Conservation (phyloP, 23 tunicate genomes). For the Botrylloides violaceus region DNA sequence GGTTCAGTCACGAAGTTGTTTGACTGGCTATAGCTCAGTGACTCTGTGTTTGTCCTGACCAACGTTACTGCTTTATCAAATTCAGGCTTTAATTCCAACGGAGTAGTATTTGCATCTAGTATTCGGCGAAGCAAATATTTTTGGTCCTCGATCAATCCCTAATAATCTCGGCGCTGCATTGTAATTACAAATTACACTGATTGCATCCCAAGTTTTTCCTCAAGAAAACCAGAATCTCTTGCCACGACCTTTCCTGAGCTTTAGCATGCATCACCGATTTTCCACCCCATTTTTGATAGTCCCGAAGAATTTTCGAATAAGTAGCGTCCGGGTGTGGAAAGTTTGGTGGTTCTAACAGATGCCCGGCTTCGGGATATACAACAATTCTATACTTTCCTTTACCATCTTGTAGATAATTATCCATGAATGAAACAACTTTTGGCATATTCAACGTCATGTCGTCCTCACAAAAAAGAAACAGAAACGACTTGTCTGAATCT, state of each 20-base stretch:
- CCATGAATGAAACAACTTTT: not conserved
- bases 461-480: not conserved
- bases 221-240: constrained; percentile 30
- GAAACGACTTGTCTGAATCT: not conserved
- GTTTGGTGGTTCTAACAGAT: constrained; percentile 14
- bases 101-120: too few species aligned
- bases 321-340: not conserved
- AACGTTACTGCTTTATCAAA: too few species aligned
- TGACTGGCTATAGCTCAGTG: too few species aligned
- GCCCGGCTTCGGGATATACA: constrained; percentile 7
- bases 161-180: too few species aligned
- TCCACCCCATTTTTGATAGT: constrained; percentile 24
- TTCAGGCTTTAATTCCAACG: too few species aligned
- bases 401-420: not conserved
- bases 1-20: too few species aligned
- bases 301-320: not conserved
- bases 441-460: not conserved
- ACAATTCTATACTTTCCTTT: not conserved
- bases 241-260: constrained; percentile 71
- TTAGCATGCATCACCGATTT: constrained; percentile 29
- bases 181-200: too few species aligned
- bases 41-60: too few species aligned
- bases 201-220: not conserved
- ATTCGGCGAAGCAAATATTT: too few species aligned
- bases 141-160: too few species aligned